These are phyloP conservation scores for Sphaerodactylus townsendi DNA, from an alignment of 2,113 vertebrate species.

Conservation along the genomic window DNA sequence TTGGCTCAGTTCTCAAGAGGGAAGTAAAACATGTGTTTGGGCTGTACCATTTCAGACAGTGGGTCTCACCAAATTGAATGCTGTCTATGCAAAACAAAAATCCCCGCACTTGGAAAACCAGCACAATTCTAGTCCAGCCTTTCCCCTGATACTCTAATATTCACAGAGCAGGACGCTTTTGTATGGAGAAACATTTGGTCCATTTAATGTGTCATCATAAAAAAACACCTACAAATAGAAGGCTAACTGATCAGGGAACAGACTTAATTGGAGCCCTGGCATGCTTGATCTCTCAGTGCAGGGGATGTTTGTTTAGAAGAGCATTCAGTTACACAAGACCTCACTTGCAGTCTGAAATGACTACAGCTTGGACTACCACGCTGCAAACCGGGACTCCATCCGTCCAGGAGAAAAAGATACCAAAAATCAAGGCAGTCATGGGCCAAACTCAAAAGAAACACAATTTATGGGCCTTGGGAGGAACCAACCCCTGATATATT, in stretches of 20 bases:
- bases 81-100: background rate
- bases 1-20: background rate
- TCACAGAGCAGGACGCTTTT: background rate
- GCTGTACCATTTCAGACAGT: background rate
- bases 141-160: background rate
- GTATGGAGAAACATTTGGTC: too few relatives aligned
- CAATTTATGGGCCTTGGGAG: background rate
- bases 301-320: background rate
- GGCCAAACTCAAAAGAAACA: background rate
- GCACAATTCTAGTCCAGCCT: background rate
- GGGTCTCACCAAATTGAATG: background rate
- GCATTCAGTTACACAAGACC: background rate
- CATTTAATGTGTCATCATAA: too few relatives aligned
- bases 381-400: background rate
- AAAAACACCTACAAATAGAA: too few relatives aligned
- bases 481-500: background rate
- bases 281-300: background rate
- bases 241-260: too few relatives aligned
- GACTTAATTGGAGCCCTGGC: background rate
- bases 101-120: background rate
- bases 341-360: background rate
- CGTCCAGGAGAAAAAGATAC: background rate
- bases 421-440: background rate
- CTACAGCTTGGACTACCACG: background rate
- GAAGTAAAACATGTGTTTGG: too few relatives aligned